Base-by-base conservation (phyloP, 2,797 vertebrate species). In the Aratinga solstitialis region DNA sequence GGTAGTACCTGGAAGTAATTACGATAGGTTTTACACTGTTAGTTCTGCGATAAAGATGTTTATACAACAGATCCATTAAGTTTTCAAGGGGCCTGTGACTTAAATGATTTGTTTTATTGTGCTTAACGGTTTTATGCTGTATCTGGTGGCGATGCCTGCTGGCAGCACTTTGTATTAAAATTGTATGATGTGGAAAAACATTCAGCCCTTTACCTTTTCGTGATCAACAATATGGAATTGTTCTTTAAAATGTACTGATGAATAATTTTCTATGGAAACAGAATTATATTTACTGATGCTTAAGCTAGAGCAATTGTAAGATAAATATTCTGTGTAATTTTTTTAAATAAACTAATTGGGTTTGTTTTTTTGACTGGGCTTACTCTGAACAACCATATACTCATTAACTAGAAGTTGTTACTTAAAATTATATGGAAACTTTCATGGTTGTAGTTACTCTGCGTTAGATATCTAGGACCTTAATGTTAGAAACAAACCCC, bases 21-120 rank as follows among this genome's bases (percentile, higher is more conserved):
- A 72, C 80, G 77, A 45, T 75, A 65, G 76, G 27, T 74, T 96
- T 93, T 97, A 72, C 85, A 34, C 83, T 30, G 3, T 45, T 87
- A 69, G 50, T 94, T 96, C 87, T 92, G 54, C 1, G 29, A 62
- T 87, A 92, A 93, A 63, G n/a, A 27, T 77, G 78, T 90, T 90
- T 96, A 68, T 93, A 36, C 56, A 89, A 68, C 72, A 87, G 92
- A 72, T 62, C 40, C 61, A 89, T 93, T 84, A 87, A 77, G 92
- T 84, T 96, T 74, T 94, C 29, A 87, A 48, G 90, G 69, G 45
- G 27, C 27, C 5, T 87, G 51, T 71, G 58, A 63, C 88, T 90
- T 95, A 81, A 81, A 91, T 93, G 2, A 89, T 94, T 96, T 94
- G 50, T 93, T 97, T 97, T 94, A 62, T 92, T 84, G 87, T 93